Base-by-base conservation (phyloP, 2,113 vertebrate genomes). In the Psilopsiagon aurifrons region DNA sequence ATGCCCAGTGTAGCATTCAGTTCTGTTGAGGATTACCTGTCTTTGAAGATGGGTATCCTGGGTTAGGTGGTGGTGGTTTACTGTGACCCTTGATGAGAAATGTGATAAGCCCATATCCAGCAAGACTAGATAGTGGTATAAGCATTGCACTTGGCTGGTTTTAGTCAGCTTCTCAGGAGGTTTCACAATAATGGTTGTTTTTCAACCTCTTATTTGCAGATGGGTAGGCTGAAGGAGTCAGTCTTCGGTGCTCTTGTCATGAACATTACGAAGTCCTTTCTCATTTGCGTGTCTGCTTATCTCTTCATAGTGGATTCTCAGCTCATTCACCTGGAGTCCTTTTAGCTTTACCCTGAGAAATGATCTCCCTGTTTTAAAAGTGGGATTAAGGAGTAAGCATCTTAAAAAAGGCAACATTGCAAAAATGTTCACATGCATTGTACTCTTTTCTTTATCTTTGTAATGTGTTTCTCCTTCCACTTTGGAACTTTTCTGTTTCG, bases 381-480 rank as follows among this genome's bases (percentile, higher is more conserved):
- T n/a, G 23, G 29, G 43, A 59, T 81, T 84, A 81, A 70, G 35
- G 41, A 52, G 16, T 55, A 51, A 25, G 7, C 35, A 0, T 27
- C 75, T 79, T 27, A 7, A 39, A 37, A 66, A 63, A 69, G 31
- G 29, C 44, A 87, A 12, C 8, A 17, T 20, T 47, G 18, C 3
- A 14, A 44, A n/a, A 35, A 25, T 39, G 7, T 41, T 5, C 16
- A 11, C 31, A 27, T 46, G 9, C 1, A 0, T 33, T 37, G 9
- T 46, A 7, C 59, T 6, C 37, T 70, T 71, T n/a, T 27, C 33
- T 49, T 39, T 9, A 19, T 75, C 11, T 51, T 41, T 43, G 16
- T 47, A 41, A 28, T 1, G 1, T 54, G 63, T 74, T 76, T 86
- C 41, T 62, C 11, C 19, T 81, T 63, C 23, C 27, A 5, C 9